phyloP scores from a whole-genome alignment of 2,888 invertebrate species.

The Heliothis peltigera region DNA sequence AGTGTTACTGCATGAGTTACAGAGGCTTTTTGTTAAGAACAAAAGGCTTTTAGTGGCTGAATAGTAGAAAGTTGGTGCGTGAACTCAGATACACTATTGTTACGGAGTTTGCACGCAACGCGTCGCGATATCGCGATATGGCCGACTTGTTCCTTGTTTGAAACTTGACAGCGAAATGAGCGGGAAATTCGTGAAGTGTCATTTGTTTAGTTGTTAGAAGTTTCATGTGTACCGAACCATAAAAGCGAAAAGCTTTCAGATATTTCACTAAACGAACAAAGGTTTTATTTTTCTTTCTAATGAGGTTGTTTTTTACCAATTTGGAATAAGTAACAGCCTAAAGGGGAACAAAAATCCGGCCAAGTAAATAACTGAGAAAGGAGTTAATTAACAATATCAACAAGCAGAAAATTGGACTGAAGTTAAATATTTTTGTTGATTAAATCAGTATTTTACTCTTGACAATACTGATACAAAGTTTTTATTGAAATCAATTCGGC shows the following conservation, averaged over 20 bases:
- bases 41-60: constrained; percentile 77
- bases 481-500: constrained; percentile 41
- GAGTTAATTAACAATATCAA: constrained; percentile 50
- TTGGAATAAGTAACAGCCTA: constrained; percentile 28
- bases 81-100: constrained; percentile 69
- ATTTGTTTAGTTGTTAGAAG: constrained; percentile 16
- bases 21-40: constrained; percentile 78
- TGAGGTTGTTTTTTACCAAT: constrained; percentile 38
- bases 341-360: constrained; percentile 27
- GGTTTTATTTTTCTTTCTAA: constrained; percentile 18
- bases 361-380: constrained; percentile 28
- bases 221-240: background rate
- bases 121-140: constrained; percentile 49
- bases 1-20: constrained; percentile 79
- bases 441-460: constrained; percentile 38
- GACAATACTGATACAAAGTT: constrained; percentile 29
- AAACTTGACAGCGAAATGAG: constrained; percentile 46
- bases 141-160: constrained; percentile 49
- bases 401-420: constrained; percentile 46
- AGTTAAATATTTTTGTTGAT: constrained; percentile 45
- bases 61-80: constrained; percentile 72
- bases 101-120: constrained; percentile 58
- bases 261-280: constrained; percentile 21
- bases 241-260: constrained; percentile 6
- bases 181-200: constrained; percentile 39